These are phyloP conservation scores for Diadegma fenestrale DNA, from an alignment of 2,888 invertebrate species.

Conservation along the genomic window DNA sequence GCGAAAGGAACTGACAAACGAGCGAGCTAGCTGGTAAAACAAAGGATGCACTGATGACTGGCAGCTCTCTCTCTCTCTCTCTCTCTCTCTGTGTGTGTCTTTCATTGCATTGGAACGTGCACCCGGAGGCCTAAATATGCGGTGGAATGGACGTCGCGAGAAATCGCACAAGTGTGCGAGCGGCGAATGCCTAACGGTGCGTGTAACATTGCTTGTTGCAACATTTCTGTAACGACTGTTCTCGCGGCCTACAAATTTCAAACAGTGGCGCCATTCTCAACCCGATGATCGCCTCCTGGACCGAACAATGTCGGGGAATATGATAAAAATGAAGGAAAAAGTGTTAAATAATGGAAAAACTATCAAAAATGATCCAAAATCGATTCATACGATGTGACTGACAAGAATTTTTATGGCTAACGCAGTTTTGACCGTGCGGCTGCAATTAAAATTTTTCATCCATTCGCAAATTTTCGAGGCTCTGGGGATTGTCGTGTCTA, in stretches of 20 bases:
- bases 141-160: not conserved
- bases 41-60: constrained; percentile 36
- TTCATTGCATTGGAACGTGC: not conserved
- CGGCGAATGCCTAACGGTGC: constrained; percentile 27
- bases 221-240: constrained; percentile 25
- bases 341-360: not conserved
- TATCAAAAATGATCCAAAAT: not conserved
- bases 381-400: not conserved
- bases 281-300: not conserved
- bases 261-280: constrained; percentile 9
- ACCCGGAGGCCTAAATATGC: not conserved
- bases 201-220: constrained; percentile 23
- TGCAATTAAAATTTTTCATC: not conserved
- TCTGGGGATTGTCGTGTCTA: not conserved
- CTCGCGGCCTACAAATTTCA: constrained; percentile 13
- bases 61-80: not conserved
- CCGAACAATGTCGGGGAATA: not conserved
- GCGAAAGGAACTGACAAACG: constrained; percentile 20
- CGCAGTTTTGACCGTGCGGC: not conserved
- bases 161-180: constrained; percentile 10
- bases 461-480: not conserved
- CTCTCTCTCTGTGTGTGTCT: no score
- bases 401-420: not conserved
- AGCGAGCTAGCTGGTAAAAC: constrained; percentile 30
- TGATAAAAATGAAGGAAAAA: not conserved